Conservation (phyloP, 2,113 vertebrate species). For the Menura novaehollandiae region DNA sequence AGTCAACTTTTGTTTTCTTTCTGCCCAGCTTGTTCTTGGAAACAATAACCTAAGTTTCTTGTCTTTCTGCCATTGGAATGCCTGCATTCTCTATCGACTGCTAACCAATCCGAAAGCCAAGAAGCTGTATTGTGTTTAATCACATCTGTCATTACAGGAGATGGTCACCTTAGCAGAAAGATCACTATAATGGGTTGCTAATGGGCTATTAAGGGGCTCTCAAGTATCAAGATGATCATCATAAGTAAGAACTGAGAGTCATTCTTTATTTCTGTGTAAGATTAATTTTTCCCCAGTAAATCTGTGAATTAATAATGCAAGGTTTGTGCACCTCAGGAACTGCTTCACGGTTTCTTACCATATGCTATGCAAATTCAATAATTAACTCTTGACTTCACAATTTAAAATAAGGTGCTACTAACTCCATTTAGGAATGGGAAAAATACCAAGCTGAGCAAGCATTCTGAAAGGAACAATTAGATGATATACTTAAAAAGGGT, state of each 20-base stretch:
- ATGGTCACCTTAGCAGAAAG: constrained; percentile 25
- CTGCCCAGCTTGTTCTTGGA: background rate
- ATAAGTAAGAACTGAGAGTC: background rate
- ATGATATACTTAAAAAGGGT: accelerated
- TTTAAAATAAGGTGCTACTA: background rate
- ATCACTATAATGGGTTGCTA: background rate
- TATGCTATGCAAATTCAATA: constrained; percentile 36
- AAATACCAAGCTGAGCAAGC: background rate
- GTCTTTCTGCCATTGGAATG: background rate
- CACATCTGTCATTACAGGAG: background rate
- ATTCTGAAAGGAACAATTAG: background rate
- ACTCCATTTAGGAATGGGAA: background rate
- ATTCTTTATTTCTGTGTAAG: constrained; percentile 18
- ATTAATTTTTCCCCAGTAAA: constrained; percentile 46
- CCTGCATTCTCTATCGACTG: background rate
- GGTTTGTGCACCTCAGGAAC: constrained; percentile 52
- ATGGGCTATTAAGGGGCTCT: constrained; percentile 35
- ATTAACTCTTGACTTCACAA: constrained; percentile 18
- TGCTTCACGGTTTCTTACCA: constrained; percentile 14
- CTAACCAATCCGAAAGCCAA: background rate
- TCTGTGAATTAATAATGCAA: constrained; percentile 27
- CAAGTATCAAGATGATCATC: constrained; percentile 3
- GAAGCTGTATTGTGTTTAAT: background rate
- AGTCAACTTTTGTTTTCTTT: background rate
- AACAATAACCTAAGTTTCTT: background rate